phyloP scores from a whole-genome alignment of 92 coral and sea anemone genomes.

The Bergia puertoricense region DNA sequence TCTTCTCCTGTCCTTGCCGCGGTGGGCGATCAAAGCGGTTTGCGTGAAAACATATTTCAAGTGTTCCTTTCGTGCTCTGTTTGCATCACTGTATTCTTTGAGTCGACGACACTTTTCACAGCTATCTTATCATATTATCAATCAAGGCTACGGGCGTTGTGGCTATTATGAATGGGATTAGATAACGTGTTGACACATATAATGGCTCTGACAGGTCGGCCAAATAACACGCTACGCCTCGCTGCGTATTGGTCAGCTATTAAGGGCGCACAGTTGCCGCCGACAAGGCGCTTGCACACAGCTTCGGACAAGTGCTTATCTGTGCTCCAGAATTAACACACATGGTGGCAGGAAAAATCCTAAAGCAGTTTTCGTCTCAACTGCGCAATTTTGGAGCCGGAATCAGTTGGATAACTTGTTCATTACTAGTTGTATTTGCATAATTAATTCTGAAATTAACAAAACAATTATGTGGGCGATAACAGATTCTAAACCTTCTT shows the following conservation, averaged over 20 bases:
- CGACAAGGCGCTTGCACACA: slow-evolving; percentile 29
- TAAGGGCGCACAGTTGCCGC: slow-evolving; percentile 36
- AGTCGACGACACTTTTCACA: slow-evolving; percentile 79
- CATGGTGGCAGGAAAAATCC: slow-evolving; percentile 20
- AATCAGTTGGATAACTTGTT: slow-evolving; percentile 32
- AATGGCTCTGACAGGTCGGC: slow-evolving; percentile 93
- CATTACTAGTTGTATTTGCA: slow-evolving; percentile 66
- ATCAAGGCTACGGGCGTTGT: slow-evolving; percentile 95
- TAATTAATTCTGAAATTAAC: slow-evolving; percentile 82
- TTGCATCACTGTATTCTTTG: slow-evolving; percentile 85
- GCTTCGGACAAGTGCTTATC: slow-evolving; percentile 27
- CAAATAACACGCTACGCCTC: slow-evolving; percentile 90
- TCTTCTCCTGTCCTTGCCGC: neutral
- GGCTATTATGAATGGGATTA: slow-evolving; percentile 86
- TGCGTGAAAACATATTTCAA: slow-evolving; percentile 25
- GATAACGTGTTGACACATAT: slow-evolving; percentile 98
- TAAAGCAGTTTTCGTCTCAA: slow-evolving; percentile 19
- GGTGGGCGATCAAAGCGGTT: neutral
- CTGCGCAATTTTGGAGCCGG: slow-evolving; percentile 36
- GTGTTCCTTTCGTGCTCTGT: slow-evolving; percentile 50
- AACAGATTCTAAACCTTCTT: slow-evolving; percentile 56
- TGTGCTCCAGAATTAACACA: slow-evolving; percentile 9
- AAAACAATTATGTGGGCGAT: slow-evolving; percentile 76
- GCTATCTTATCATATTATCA: slow-evolving; percentile 96
- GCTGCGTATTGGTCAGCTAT: slow-evolving; percentile 81